A percentile compares a stretch with the other conserved stretches of the same genome.
phyloP scores from a whole-genome alignment of 2,113 vertebrate species.

The Trinectes maculatus region DNA sequence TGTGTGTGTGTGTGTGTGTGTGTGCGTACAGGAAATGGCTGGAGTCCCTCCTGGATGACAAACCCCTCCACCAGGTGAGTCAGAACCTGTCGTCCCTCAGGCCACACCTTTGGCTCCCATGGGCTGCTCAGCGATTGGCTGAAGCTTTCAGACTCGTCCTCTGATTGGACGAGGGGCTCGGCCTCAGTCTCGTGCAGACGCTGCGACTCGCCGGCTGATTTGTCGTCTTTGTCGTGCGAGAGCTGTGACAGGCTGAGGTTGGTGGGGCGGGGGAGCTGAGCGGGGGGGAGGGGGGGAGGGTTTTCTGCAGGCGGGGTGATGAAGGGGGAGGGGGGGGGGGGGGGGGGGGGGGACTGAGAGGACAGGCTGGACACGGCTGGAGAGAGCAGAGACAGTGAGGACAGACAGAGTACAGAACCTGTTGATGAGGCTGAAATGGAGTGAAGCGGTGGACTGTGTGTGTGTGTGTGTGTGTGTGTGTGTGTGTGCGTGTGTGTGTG shows the following conservation, averaged over 20 bases:
- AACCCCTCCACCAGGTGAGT: conserved; percentile 98
- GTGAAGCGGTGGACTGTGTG: neutral
- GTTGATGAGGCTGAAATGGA: neutral
- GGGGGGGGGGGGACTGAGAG: conserved; percentile 79
- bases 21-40: conserved; percentile 92
- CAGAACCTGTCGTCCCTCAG: conserved; percentile 80
- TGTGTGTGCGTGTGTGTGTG: neutral
- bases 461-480: neutral
- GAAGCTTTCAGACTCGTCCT: conserved; percentile 35
- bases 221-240: neutral
- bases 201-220: conserved; percentile 11
- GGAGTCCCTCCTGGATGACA: conserved; percentile 96
- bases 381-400: neutral
- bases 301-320: conserved; percentile 52
- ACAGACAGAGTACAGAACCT: neutral
- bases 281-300: conserved; percentile 46
- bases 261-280: conserved; percentile 68
- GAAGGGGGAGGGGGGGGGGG: conserved; percentile 74
- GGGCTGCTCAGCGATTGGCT: conserved; percentile 32
- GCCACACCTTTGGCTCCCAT: conserved; percentile 71
- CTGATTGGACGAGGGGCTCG: conserved; percentile 49
- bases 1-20: conserved; percentile 1
- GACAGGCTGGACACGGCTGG: conserved; percentile 82
- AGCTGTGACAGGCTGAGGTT: conserved; percentile 42
- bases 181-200: neutral